Evolutionary conservation across 2,113 vertebrate genomes (phyloP).

Genomic region (Lophius piscatorius): DNA sequence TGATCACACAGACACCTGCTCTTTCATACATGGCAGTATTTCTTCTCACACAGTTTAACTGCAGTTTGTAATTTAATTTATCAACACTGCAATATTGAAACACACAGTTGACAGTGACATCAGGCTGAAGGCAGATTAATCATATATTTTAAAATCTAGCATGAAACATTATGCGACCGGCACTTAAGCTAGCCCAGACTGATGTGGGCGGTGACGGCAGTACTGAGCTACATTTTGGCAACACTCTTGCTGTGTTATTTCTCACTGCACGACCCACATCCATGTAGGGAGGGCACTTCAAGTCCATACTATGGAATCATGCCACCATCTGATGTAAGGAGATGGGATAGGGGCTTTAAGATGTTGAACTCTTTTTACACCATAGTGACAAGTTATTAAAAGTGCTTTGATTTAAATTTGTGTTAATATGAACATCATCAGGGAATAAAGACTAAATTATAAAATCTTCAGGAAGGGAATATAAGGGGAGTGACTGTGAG

Average conservation of each 20-base stretch:
- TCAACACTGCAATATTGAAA: conserved; percentile 1
- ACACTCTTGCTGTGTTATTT: conserved; percentile 20
- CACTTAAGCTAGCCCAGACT: conserved; percentile 19
- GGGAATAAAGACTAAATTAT: conserved; percentile 2
- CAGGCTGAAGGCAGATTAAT: conserved; percentile 2
- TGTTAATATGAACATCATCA: not conserved
- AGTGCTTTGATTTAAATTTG: conserved; percentile 11
- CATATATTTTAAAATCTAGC: conserved; percentile 2
- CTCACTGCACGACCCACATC: conserved; percentile 28
- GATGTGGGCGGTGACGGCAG: conserved; percentile 15
- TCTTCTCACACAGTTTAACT: conserved; percentile 2
- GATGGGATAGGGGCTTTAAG: conserved; percentile 49
- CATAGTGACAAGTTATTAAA: conserved; percentile 22
- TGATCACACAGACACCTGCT: conserved; percentile 6
- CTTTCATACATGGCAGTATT: conserved; percentile 21
- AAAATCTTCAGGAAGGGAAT: not conserved
- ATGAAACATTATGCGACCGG: conserved; percentile 19
- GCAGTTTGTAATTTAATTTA: not conserved
- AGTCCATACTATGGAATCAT: conserved; percentile 56
- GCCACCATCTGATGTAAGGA: conserved; percentile 63
- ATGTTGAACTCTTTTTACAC: conserved; percentile 44
- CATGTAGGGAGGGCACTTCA: conserved; percentile 59
- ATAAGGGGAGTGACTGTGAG: not conserved
- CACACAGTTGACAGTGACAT: conserved; percentile 8
- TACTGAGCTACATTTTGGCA: conserved; percentile 11